Conservation (phyloP, 1,140 invertebrate genomes). For the Venustaconcha ellipsiformis region DNA sequence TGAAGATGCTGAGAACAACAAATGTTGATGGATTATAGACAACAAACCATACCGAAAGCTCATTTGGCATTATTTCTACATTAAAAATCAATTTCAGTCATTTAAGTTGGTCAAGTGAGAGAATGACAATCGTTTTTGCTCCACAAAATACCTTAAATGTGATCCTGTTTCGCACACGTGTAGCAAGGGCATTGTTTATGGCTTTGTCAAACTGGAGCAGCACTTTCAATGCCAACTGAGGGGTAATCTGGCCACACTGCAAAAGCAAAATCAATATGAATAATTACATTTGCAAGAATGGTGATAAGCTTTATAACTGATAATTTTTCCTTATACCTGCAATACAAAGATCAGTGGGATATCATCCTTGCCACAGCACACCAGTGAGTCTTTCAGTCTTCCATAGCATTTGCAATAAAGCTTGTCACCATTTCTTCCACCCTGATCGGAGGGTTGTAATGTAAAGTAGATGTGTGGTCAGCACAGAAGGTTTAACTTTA, state of each 20-base stretch:
- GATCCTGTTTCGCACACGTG: constrained; percentile 89
- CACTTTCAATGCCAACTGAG: constrained; percentile 90
- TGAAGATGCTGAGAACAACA: no score
- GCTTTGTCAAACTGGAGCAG: constrained; percentile 97
- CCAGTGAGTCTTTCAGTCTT: background rate
- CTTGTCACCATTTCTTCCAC: background rate
- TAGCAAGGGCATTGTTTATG: constrained; percentile 95
- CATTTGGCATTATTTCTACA: no score
- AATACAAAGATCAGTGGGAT: background rate
- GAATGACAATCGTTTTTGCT: background rate
- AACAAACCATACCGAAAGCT: no score
- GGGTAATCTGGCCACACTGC: constrained; percentile 96
- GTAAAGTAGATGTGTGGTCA: no score
- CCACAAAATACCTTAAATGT: constrained; percentile 83
- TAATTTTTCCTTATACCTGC: background rate
- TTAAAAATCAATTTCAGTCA: no score
- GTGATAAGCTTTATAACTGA: background rate
- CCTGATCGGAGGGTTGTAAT: background rate
- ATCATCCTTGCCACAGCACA: background rate
- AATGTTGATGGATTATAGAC: no score
- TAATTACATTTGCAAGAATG: background rate
- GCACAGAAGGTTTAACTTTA: no score
- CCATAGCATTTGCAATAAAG: background rate
- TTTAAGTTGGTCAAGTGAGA: no score
- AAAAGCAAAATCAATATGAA: constrained; percentile 66